phyloP scores from a whole-genome alignment of 35 echinoderm and acorn worm species.

The Heliocidaris tuberculata region DNA sequence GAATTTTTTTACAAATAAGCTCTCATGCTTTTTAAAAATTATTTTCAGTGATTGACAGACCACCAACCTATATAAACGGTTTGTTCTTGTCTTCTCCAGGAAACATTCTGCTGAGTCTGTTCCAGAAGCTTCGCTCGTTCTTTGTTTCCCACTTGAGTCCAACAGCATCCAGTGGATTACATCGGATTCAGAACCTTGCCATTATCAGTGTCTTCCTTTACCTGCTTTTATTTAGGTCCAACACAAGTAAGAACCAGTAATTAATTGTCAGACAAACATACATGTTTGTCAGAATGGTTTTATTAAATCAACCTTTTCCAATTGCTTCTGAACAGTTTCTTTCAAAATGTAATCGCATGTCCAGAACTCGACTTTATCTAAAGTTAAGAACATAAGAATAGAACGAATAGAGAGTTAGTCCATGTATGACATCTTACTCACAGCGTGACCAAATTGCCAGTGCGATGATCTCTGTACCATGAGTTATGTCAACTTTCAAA shows the following conservation, averaged over 20 bases:
- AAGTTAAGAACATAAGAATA: too few species aligned
- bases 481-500: too few species aligned
- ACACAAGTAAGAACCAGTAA: conserved; percentile 2
- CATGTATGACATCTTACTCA: too few species aligned
- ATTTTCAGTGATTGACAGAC: neutral
- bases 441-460: too few species aligned
- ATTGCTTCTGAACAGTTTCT: too few species aligned
- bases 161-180: neutral
- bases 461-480: too few species aligned
- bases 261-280: too few species aligned
- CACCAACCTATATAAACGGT: neutral
- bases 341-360: too few species aligned
- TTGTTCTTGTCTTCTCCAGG: conserved; percentile 8
- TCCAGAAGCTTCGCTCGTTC: conserved; percentile 45
- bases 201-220: conserved; percentile 49
- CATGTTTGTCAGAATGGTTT: too few species aligned
- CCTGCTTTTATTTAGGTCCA: conserved; percentile 39
- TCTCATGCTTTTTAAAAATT: neutral
- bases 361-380: too few species aligned
- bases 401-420: too few species aligned
- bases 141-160: conserved; percentile 38
- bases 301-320: too few species aligned
- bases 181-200: conserved; percentile 49
- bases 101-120: conserved; percentile 23
- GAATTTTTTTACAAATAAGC: neutral